Evolutionary conservation across 2,888 invertebrate genomes (phyloP).

Genomic region (Selenia dentaria): DNA sequence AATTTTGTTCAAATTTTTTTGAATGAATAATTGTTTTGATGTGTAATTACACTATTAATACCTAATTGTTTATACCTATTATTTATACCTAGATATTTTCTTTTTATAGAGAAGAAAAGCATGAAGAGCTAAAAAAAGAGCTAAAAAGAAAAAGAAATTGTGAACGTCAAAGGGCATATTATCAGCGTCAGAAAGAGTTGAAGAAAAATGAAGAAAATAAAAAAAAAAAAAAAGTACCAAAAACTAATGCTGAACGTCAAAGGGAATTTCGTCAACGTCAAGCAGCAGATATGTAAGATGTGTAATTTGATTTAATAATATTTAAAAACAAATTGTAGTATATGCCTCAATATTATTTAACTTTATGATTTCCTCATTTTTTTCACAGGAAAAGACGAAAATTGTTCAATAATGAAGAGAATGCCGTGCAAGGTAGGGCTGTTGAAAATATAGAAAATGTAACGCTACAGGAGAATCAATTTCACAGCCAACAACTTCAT

Average conservation of each 20-base stretch:
- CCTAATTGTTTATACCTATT: too few species aligned
- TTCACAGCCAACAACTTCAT: conserved; percentile 30
- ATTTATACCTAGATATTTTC: conserved; percentile 7
- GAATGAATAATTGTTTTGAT: conserved; percentile 1
- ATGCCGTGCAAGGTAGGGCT: conserved; percentile 36
- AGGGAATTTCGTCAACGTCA: conserved; percentile 44
- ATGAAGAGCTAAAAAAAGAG: background rate
- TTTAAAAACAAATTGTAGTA: conserved; percentile 40
- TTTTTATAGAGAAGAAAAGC: background rate
- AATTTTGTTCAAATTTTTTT: background rate
- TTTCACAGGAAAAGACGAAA: conserved; percentile 42
- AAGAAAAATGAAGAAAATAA: conserved; percentile 39
- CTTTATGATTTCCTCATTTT: conserved; percentile 40
- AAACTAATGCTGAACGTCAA: conserved; percentile 45
- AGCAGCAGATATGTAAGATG: conserved; percentile 41
- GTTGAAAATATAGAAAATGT: conserved; percentile 36
- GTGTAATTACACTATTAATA: background rate
- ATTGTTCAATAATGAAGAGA: conserved; percentile 40
- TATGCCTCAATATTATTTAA: conserved; percentile 39
- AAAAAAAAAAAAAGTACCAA: conserved; percentile 36
- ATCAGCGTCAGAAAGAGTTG: conserved; percentile 34
- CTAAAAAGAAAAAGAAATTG: conserved; percentile 39
- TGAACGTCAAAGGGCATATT: conserved; percentile 41
- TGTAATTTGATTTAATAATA: conserved; percentile 44
- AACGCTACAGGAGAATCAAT: conserved; percentile 34